Conservation (phyloP, 2,113 vertebrate species). For the Camelus bactrianus region DNA sequence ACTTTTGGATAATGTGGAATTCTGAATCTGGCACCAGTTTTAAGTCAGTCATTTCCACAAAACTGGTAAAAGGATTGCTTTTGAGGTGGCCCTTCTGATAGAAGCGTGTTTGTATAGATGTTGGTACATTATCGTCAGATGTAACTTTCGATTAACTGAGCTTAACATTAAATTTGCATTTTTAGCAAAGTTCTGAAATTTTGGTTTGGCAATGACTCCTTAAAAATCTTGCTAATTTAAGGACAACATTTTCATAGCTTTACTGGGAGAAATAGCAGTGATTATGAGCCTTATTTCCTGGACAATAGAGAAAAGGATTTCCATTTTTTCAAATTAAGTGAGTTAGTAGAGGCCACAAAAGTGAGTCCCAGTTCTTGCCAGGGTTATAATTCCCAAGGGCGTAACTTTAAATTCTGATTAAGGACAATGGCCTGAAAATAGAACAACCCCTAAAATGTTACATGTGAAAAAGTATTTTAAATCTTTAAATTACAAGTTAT, state of each 20-base stretch:
- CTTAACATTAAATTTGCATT: not conserved
- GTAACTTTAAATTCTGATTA: constrained; percentile 47
- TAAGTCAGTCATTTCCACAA: not conserved
- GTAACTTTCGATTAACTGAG: not conserved
- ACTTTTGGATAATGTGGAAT: not conserved
- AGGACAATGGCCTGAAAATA: constrained; percentile 6
- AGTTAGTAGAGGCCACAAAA: not conserved
- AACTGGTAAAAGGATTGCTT: not conserved
- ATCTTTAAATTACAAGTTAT: not conserved
- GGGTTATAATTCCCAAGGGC: not conserved
- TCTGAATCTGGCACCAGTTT: not conserved
- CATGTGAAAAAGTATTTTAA: not conserved
- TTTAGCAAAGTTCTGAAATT: constrained; percentile 20
- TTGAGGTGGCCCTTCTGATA: not conserved
- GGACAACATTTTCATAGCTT: not conserved
- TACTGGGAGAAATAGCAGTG: not conserved
- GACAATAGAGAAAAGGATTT: not conserved
- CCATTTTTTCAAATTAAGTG: not conserved
- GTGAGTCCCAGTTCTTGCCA: not conserved
- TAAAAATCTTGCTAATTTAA: not conserved
- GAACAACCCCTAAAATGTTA: constrained; percentile 6
- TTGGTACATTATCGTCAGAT: not conserved
- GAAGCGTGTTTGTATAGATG: not conserved
- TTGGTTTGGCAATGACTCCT: not conserved
- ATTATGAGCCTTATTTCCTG: not conserved